Base-by-base conservation (phyloP, 2,888 invertebrate species). In the Ommatoiulus sabulosus region DNA sequence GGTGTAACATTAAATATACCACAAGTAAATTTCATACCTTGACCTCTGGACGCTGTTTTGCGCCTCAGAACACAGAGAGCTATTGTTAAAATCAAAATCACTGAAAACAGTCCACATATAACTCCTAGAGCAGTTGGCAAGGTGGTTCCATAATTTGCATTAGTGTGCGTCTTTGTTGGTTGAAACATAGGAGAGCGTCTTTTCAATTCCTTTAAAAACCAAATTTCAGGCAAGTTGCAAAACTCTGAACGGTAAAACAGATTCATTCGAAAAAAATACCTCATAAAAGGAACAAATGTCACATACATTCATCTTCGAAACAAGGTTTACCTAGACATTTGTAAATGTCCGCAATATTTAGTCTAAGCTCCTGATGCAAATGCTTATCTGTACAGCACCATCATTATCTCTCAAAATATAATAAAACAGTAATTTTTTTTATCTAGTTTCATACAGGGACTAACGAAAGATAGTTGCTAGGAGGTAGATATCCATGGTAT, bases 1-100 rank as follows among this genome's bases (percentile, higher is more conserved):
- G 46, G 46, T 46, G 46, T 10, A 46, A 46, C 46, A 12, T 46
- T 46, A 46, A 46, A 7, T 10, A 46, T 46, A 46, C 12, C 12
- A 12, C n/a, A 10, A 84, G 85, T 84, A 88, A 84, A 15, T 92
- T 95, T 95, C 89, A 95, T 95, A 48, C 95, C 95, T 90, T 95
- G 94, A 86, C 94, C 94, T 90, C 94, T 94, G 0, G 95, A 93
- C 57, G 93, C 94, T 3, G 84, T 48, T 84, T 85, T 88, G 5
- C 94, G 94, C 91, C 95, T 95, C 90, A 96, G 92, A 88, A 95
- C 93, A 91, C 95, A 95, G n/a, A 96, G 92, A 2, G 94, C 94
- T 6, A 94, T 93, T 84, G 95, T 92, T 20, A 96, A 93, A 85
- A 95, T 92, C 52, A 96, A 92, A 24, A 95, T 94, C 8, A 95